Conservation (phyloP, 2,113 vertebrate genomes). For the Anoura caudifer region DNA sequence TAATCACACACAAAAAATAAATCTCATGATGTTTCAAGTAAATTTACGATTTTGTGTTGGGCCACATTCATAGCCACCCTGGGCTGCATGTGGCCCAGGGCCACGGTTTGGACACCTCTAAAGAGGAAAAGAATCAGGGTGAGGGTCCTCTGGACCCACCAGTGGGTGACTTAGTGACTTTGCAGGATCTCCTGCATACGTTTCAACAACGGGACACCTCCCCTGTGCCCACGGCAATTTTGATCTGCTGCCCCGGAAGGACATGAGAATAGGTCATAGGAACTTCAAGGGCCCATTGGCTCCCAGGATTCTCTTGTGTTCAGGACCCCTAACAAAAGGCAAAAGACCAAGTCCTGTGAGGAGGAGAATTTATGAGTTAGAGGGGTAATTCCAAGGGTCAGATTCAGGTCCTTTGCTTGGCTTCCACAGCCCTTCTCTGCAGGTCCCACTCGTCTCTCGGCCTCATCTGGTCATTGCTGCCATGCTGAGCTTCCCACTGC, state of each 20-base stretch:
- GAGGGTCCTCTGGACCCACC: neutral
- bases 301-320: neutral
- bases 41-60: too few species aligned
- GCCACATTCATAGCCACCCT: too few species aligned
- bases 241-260: neutral
- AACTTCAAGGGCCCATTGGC: neutral
- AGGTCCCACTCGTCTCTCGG: neutral
- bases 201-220: neutral
- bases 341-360: neutral
- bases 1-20: too few species aligned
- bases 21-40: too few species aligned
- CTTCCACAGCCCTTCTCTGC: neutral
- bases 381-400: neutral
- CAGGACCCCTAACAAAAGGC: neutral
- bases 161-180: neutral
- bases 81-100: too few species aligned
- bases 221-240: neutral
- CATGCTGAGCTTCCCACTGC: neutral
- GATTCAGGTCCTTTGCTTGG: neutral
- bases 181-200: neutral
- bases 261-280: neutral
- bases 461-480: accelerated
- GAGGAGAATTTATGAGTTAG: neutral
- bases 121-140: neutral
- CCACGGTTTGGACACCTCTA: too few species aligned